These are phyloP conservation scores for Parasteatoda tepidariorum DNA, from an alignment of 1,140 invertebrate species.

Conservation along the genomic window DNA sequence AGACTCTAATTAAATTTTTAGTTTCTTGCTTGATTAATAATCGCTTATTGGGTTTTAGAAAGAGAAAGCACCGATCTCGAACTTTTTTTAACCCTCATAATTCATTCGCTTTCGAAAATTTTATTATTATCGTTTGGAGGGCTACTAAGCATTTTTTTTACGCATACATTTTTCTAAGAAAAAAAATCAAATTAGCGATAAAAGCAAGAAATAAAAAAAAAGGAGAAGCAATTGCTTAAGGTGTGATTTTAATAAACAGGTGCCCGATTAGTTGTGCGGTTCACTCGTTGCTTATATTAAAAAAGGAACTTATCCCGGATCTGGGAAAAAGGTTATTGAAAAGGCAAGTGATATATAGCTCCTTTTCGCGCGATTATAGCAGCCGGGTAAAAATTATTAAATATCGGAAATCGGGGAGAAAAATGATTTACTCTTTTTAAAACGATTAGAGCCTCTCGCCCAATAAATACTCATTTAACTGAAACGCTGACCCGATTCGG, in stretches of 20 bases:
- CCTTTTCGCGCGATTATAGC: conserved; percentile 38
- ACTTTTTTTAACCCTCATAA: conserved; percentile 6
- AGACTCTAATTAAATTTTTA: conserved; percentile 53
- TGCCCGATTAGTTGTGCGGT: conserved; percentile 43
- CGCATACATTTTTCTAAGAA: background rate
- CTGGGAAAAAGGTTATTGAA: conserved; percentile 42
- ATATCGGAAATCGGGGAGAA: conserved; percentile 60
- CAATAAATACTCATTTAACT: conserved; percentile 58
- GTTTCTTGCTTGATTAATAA: conserved; percentile 37
- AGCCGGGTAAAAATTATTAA: conserved; percentile 58
- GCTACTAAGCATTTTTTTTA: background rate
- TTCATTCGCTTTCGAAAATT: background rate
- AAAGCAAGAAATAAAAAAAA: background rate
- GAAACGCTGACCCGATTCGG: background rate
- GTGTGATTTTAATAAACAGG: conserved; percentile 58
- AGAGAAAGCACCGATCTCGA: background rate
- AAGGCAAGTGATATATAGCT: conserved; percentile 38
- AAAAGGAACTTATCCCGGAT: conserved; percentile 3
- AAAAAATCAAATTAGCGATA: background rate
- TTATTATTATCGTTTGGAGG: background rate
- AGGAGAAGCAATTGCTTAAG: background rate
- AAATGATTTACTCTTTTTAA: conserved; percentile 60
- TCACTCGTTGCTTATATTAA: conserved; percentile 36
- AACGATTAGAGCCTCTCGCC: conserved; percentile 54
- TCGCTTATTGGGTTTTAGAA: conserved; percentile 54